Evolutionary conservation across 2,888 invertebrate genomes (phyloP).

Genomic region (Rhogogaster chlorosoma): DNA sequence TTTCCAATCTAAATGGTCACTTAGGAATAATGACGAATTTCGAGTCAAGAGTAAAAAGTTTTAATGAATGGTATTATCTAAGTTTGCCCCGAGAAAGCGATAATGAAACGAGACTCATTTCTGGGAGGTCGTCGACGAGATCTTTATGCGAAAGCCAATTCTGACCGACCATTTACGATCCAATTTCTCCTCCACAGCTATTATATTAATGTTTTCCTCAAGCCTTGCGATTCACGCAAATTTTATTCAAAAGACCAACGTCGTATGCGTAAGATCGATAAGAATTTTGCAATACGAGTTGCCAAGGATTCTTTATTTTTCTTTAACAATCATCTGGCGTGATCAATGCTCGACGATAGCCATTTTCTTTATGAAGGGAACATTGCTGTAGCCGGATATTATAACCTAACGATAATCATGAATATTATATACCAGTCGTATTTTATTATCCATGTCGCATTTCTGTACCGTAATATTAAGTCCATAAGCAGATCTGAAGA

Average conservation of each 20-base stretch:
- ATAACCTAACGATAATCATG: slow-evolving; percentile 3
- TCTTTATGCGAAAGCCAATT: slow-evolving; percentile 68
- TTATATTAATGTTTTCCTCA: slow-evolving; percentile 40
- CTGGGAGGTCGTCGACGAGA: slow-evolving; percentile 59
- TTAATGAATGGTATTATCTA: slow-evolving; percentile 69
- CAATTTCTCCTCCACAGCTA: slow-evolving; percentile 27
- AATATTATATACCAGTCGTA: background rate
- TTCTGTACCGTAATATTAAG: background rate
- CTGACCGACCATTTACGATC: slow-evolving; percentile 63
- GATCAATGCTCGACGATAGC: background rate
- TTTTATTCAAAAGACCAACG: background rate
- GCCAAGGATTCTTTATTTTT: background rate
- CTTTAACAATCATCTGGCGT: background rate
- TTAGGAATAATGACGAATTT: slow-evolving; percentile 49
- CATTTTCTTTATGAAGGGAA: background rate
- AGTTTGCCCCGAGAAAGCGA: slow-evolving; percentile 65
- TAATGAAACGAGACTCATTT: slow-evolving; percentile 62
- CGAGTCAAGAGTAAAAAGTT: slow-evolving; percentile 67
- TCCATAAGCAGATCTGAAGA: slow-evolving; percentile 26
- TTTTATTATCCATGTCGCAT: background rate
- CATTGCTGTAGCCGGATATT: background rate
- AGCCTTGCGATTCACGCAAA: slow-evolving; percentile 7
- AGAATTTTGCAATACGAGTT: background rate
- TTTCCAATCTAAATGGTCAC: slow-evolving; percentile 50
- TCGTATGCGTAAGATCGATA: background rate